Base-by-base conservation (phyloP, 1,140 invertebrate species). In the Pinna nobilis region DNA sequence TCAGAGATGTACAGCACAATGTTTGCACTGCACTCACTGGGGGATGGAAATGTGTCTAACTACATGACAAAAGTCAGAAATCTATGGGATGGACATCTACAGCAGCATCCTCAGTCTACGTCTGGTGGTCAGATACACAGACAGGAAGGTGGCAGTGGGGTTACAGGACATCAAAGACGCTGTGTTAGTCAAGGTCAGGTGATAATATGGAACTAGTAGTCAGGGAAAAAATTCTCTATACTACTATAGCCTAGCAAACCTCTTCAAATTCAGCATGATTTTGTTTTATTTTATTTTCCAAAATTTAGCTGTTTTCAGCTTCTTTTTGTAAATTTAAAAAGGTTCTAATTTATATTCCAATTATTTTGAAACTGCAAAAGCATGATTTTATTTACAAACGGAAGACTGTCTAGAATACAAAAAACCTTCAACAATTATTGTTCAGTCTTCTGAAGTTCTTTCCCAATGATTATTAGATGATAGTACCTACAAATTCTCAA, bases 1-100 rank as follows among this genome's bases (percentile, higher is more conserved):
- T 82, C 81, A 25, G 86, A 88, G 64, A 77, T 86, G 41, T 87
- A 88, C 78, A 83, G 77, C 76, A 88, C 86, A 13, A 81, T 81
- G 37, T 87, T 87, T 72, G 86, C 87, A 39, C 74, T 87, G 18
- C 84, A 86, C 32, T 84, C 86, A 9, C 79, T 87, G 30, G 81
- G 81, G 67, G 80, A 76, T 33, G 79, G 78, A 30, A 79, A 74
- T 51, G 82, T 82, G 66, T 77, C 84, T 13, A 81, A 86, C 53
- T 88, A 88, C 74, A 68, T 83, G 4, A 87, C 77, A 30, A 82
- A 82, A 59, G 86, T 87, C 13, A 63, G 85, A 60, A 80, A 79
- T 23, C 79, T 87, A 66, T 84, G 83, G 84, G 87, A 88, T 74
- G 85, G 49, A 30, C 76, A 82, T 66, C 80, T 81, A 59, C 77